phyloP scores from a whole-genome alignment of 2,888 invertebrate species.

The Junonia oenone region DNA sequence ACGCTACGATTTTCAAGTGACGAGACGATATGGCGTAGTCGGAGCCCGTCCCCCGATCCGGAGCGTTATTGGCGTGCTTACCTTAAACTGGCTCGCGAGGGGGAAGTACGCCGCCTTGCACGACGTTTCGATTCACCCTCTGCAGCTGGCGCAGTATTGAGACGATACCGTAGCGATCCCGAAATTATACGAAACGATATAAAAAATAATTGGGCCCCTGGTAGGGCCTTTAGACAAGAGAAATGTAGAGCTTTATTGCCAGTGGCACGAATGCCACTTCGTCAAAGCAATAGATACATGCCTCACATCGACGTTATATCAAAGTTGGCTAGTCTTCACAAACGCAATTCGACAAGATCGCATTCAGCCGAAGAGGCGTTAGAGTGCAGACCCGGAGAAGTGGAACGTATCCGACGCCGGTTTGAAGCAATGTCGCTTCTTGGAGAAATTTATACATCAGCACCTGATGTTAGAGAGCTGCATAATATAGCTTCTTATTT shows the following conservation, averaged over 20 bases:
- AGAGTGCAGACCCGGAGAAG: conserved; percentile 82
- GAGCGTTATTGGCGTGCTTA: conserved; percentile 85
- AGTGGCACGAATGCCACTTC: conserved; percentile 81
- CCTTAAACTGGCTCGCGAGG: conserved; percentile 85
- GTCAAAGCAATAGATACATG: conserved; percentile 87
- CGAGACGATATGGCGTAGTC: conserved; percentile 84
- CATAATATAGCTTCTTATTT: conserved; percentile 88
- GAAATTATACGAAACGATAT: conserved; percentile 83
- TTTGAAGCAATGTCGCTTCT: conserved; percentile 86
- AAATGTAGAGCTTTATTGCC: conserved; percentile 77
- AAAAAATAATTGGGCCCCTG: conserved; percentile 69
- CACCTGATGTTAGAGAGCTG: conserved; percentile 87
- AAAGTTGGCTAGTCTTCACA: conserved; percentile 85
- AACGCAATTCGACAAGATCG: conserved; percentile 65
- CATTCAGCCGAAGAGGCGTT: conserved; percentile 70
- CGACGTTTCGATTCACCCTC: conserved; percentile 87
- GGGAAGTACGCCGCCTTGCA: conserved; percentile 88
- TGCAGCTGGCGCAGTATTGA: conserved; percentile 69
- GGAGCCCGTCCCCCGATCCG: conserved; percentile 86
- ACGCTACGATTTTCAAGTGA: conserved; percentile 80
- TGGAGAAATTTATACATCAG: conserved; percentile 89
- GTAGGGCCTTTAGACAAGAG: conserved; percentile 50
- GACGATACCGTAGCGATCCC: conserved; percentile 88
- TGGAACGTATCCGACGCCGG: conserved; percentile 84
- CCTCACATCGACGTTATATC: conserved; percentile 95